Evolutionary conservation across 1,140 invertebrate genomes (phyloP), one percentile per base, ranked within the genome.

Genomic region (Platorchestia sp.): DNA sequence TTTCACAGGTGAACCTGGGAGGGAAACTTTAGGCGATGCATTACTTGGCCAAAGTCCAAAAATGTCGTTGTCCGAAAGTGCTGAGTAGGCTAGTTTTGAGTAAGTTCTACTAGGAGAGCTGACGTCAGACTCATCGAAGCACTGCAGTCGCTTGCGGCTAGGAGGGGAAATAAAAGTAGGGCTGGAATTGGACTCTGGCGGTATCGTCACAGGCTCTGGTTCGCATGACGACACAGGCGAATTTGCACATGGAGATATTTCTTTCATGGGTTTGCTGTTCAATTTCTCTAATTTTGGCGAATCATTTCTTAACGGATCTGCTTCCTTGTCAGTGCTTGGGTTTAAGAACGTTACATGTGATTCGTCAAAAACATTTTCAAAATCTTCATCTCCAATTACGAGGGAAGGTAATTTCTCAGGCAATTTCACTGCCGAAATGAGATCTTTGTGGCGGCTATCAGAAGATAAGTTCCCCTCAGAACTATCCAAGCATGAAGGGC

Each of bases 161-260:
- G 91, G 91, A n/a, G 91, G 91, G 44, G 91, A 93, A 47, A 93
- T 93, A 44, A 93, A 93, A 40, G 91, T 93, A 41, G 91, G 91
- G 5, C 43, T 19, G 19, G 91, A 44, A 40, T 19, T 43, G 19
- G 41, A 42, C 41, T 90, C 87, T 0, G 14, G 87, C 41, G 87
- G 87, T 43, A 41, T 19, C 59, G 59, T 75, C 59, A 75, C 59
- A 19, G 59, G 59, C 59, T 22, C 1, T 75, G 59, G 59, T 10
- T 75, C 59, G 59, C 59, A 75, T 19, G 59, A 27, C 14, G 59
- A 75, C 59, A 19, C 1, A 36, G 59, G 36, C 1, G 59, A 75
- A 75, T 75, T 75, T 3, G 1, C 36, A 75, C 27, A 19, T 22
- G 59, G 59, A 27, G 59, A 75, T 75, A 3, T 75, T 75, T 75